Evolutionary conservation across 2,113 vertebrate species (phyloP), one percentile per base, ranked within the genome.

Genomic region (Gavia stellata): DNA sequence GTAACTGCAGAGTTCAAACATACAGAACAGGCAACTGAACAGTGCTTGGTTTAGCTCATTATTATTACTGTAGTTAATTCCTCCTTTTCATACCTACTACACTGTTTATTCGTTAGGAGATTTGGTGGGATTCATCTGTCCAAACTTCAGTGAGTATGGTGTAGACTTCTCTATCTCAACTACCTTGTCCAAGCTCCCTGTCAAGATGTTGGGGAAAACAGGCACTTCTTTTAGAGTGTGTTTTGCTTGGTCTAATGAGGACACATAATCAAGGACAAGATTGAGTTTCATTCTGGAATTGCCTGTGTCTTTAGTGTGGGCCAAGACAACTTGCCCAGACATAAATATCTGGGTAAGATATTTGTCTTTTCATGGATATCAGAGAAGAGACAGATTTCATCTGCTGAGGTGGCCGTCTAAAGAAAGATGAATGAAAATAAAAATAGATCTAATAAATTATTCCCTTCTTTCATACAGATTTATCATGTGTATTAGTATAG

Each of bases 401-500:
- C 47, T 75, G 24, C 56, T 26, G 19, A 88, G 34, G 36, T 67
- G 12, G 81, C 5, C 24, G 50, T 78, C 29, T 68, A 82, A 74
- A 50, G 44, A 47, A 90, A 67, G 31, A 65, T 50, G 14, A 67
- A 70, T 24, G 9, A 81, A 79, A 61, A 21, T 9, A 70, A 82
- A 53, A 28, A 68, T 3, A 80, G 25, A 72, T 33, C 24, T 42
- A 67, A 94, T 55, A 72, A 71, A 50, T 72, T 5, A 63, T 50
- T 90, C 25, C 33, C 10, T 88, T 72, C 66, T 47, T 65, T 44
- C 14, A 59, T 20, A 40, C 3, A 33, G 36, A 70, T 77, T 28
- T 52, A 61, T 34, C 0, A 0, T 1, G 2, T 0, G 0, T 13
- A 67, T 20, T 7, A 88, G 58, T 9, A 50, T 5, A 81, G n/a